Conservation (phyloP, 1,140 invertebrate genomes). For the Metopolophium dirhodum region DNA sequence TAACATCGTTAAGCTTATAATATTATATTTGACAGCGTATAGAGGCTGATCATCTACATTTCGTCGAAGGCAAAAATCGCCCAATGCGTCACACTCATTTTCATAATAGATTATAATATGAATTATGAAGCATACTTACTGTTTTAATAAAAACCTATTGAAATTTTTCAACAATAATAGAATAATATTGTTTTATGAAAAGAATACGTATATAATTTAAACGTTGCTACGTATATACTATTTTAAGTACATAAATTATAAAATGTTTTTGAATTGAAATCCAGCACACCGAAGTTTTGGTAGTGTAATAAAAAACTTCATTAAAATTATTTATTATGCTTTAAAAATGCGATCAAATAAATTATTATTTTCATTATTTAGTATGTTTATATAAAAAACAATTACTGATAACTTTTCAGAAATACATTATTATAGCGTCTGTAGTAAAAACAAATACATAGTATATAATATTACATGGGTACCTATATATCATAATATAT, state of each 20-base stretch:
- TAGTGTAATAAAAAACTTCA: neutral
- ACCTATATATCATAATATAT: neutral
- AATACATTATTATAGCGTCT: neutral
- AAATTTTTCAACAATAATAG: neutral
- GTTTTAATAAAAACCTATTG: neutral
- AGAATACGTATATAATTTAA: neutral
- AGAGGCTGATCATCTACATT: neutral
- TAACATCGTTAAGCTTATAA: neutral
- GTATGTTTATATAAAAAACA: neutral
- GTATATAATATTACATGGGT: neutral
- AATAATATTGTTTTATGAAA: neutral
- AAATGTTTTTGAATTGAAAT: neutral
- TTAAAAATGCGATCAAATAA: neutral
- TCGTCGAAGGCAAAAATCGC: neutral
- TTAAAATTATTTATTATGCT: conserved; percentile 12
- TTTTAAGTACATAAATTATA: neutral
- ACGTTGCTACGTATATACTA: neutral
- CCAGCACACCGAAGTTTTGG: neutral
- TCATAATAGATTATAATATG: neutral
- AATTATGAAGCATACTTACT: neutral
- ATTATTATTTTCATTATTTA: neutral
- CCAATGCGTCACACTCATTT: neutral
- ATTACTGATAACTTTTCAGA: neutral
- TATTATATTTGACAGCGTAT: neutral
- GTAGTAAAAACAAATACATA: neutral